Percentiles rank a stretch among this genome's conserved stretches.
phyloP scores from a whole-genome alignment of 2,888 invertebrate genomes.

The Syrista parreyssii region DNA sequence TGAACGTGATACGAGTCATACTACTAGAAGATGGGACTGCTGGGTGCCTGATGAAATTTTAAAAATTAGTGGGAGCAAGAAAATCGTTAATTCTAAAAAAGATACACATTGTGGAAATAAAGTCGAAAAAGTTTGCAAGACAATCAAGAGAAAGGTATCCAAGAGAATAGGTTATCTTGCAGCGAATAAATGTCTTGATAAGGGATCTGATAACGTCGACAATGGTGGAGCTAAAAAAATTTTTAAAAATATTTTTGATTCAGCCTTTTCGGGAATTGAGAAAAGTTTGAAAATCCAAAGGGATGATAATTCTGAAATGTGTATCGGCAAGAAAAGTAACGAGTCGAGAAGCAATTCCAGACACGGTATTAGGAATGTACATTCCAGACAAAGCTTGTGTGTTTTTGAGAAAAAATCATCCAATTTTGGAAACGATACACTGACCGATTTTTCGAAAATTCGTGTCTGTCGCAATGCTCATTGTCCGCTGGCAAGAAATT shows the following conservation, averaged over 20 bases:
- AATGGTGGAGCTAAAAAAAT: background rate
- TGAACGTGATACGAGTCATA: background rate
- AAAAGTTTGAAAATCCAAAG: background rate
- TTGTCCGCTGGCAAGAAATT: background rate
- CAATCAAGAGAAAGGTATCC: background rate
- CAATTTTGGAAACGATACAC: background rate
- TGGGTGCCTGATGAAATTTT: background rate
- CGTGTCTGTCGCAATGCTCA: background rate
- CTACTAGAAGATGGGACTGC: background rate
- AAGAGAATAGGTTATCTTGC: background rate
- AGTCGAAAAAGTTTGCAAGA: background rate
- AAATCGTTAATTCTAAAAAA: background rate
- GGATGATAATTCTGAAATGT: background rate
- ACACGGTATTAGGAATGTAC: background rate
- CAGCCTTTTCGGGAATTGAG: background rate
- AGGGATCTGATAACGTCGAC: background rate
- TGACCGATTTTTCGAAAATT: background rate
- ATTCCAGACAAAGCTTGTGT: background rate
- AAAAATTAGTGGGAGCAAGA: background rate
- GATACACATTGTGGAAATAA: background rate
- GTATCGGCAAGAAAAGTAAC: background rate
- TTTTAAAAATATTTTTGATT: background rate
- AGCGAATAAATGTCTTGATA: background rate
- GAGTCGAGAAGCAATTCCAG: background rate
- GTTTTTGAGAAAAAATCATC: background rate